Percentiles rank a stretch among this genome's conserved stretches.
These are phyloP conservation scores for Petrocephalus microphthalmus DNA, from an alignment of 2,113 vertebrate genomes.

Conservation along the genomic window DNA sequence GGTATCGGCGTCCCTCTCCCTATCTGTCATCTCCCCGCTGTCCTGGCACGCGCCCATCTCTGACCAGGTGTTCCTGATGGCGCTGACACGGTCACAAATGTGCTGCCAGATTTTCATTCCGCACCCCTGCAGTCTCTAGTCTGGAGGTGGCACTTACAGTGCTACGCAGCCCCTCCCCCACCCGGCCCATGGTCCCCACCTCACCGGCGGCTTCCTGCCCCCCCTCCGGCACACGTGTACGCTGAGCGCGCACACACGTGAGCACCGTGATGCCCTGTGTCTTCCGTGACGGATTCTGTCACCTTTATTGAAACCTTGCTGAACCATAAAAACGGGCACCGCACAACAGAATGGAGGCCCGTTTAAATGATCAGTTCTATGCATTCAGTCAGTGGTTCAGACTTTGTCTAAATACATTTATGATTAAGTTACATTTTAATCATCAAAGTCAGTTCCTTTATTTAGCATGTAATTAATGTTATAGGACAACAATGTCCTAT, in stretches of 20 bases:
- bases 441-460: not conserved
- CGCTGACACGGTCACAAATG: constrained; percentile 33
- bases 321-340: not conserved
- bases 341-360: not conserved
- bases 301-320: not conserved
- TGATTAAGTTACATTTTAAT: not conserved
- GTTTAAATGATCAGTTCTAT: not conserved
- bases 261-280: not conserved
- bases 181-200: not conserved
- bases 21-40: constrained; percentile 23
- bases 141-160: constrained; percentile 19
- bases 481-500: not conserved
- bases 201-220: not conserved
- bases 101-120: constrained; percentile 25
- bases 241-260: not conserved
- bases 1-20: constrained; percentile 18
- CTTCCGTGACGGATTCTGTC: not conserved
- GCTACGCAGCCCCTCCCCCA: not conserved
- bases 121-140: constrained; percentile 13
- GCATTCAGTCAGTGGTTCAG: not conserved
- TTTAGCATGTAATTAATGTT: not conserved
- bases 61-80: constrained; percentile 39
- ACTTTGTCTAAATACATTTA: not conserved
- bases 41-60: constrained; percentile 27
- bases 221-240: not conserved